Percentiles rank a stretch among this genome's conserved stretches.
These are phyloP conservation scores for Zelleria hepariella DNA, from an alignment of 2,888 invertebrate species.

Conservation along the genomic window DNA sequence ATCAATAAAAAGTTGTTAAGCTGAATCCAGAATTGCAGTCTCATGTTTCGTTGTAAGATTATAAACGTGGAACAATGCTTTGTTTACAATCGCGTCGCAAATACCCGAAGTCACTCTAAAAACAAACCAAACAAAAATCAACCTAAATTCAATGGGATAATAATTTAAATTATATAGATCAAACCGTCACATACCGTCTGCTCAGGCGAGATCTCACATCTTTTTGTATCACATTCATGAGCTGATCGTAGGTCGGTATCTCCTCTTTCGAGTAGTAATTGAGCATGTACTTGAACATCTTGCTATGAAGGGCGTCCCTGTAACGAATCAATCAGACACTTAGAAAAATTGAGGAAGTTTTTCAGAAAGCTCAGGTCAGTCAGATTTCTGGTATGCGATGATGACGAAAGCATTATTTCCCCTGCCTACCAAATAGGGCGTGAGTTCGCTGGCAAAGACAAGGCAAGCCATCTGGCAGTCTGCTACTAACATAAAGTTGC, in stretches of 20 bases:
- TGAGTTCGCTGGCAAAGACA: no score
- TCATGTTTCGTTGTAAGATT: slow-evolving; percentile 43
- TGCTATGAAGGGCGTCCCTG: slow-evolving; percentile 60
- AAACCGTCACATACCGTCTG: slow-evolving; percentile 45
- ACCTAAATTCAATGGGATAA: neutral
- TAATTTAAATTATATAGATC: no score
- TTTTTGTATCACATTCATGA: slow-evolving; percentile 33
- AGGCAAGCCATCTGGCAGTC: no score
- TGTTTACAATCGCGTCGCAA: slow-evolving; percentile 64
- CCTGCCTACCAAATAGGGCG: no score
- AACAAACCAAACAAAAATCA: slow-evolving; percentile 11
- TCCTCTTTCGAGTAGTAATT: slow-evolving; percentile 51
- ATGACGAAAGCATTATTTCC: no score
- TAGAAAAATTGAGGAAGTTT: neutral
- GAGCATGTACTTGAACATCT: slow-evolving; percentile 54
- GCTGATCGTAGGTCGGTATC: slow-evolving; percentile 44
- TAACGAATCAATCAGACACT: neutral
- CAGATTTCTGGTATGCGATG: no score
- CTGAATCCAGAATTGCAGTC: neutral
- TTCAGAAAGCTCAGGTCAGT: no score
- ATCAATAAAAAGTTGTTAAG: no score
- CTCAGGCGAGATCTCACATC: slow-evolving; percentile 37
- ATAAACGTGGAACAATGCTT: slow-evolving; percentile 53
- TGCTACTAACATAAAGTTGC: no score
- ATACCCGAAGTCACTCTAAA: slow-evolving; percentile 60